These are phyloP conservation scores for Callyntrura guangdongensis DNA, from an alignment of 2,888 invertebrate genomes.

Conservation along the genomic window DNA sequence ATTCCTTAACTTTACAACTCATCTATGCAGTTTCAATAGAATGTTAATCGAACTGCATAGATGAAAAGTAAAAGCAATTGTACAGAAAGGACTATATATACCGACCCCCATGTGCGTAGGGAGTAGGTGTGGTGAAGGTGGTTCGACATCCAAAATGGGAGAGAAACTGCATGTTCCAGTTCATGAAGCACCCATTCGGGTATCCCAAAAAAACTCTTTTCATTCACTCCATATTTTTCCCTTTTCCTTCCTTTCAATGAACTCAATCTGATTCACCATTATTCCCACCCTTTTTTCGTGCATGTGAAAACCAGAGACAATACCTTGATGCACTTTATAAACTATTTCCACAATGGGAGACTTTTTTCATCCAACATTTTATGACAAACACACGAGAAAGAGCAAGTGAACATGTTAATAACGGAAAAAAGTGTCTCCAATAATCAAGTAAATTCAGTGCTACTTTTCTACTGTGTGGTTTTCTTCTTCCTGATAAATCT, in stretches of 20 bases:
- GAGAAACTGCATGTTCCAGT: constrained; percentile 60
- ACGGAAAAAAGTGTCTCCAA: constrained; percentile 62
- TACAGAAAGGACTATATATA: background rate
- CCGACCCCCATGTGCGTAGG: background rate
- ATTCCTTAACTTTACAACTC: background rate
- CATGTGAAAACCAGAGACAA: background rate
- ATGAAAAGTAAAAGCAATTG: constrained; percentile 5
- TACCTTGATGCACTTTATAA: background rate
- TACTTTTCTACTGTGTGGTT: background rate
- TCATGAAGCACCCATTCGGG: constrained; percentile 52
- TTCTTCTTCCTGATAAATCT: background rate
- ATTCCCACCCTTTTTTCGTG: background rate
- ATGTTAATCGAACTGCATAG: background rate
- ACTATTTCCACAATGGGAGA: background rate
- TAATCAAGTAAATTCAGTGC: constrained; percentile 19
- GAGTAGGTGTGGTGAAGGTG: background rate
- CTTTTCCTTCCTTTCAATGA: constrained; percentile 22
- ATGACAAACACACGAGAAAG: constrained; percentile 51
- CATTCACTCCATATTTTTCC: constrained; percentile 39
- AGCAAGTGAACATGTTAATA: constrained; percentile 55
- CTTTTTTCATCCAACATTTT: constrained; percentile 16
- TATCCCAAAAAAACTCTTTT: constrained; percentile 26
- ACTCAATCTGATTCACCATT: constrained; percentile 47
- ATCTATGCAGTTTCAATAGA: constrained; percentile 44
- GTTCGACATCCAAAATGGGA: constrained; percentile 24